Conservation (phyloP, 2,113 vertebrate genomes). For the Daubentonia madagascariensis region DNA sequence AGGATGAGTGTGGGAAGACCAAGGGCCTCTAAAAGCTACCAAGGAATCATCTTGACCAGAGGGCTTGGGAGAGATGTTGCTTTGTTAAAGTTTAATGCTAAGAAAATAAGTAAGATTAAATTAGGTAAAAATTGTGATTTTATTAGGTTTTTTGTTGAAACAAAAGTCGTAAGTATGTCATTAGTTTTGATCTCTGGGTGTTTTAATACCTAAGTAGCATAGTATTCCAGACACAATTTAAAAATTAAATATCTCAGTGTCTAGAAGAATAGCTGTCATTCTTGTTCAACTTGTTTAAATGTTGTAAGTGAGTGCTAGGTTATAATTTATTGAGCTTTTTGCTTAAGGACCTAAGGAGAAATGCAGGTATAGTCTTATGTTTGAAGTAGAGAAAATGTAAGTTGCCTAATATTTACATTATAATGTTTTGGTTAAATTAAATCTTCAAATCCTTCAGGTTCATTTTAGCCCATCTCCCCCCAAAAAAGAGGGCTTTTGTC, state of each 20-base stretch:
- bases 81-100: slow-evolving; percentile 37
- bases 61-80: background rate
- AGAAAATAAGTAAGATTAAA: slow-evolving; percentile 42
- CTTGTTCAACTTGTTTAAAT: slow-evolving; percentile 51
- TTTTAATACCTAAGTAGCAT: slow-evolving; percentile 39
- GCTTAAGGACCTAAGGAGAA: slow-evolving; percentile 8
- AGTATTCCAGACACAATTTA: slow-evolving; percentile 39
- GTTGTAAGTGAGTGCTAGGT: slow-evolving; percentile 9
- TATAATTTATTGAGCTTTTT: slow-evolving; percentile 38
- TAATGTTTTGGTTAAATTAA: slow-evolving; percentile 14
- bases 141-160: background rate
- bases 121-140: slow-evolving; percentile 43
- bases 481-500: background rate
- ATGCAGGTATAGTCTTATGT: background rate
- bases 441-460: slow-evolving; percentile 5
- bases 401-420: background rate
- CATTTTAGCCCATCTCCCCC: background rate
- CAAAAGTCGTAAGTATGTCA: background rate
- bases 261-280: slow-evolving; percentile 34
- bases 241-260: slow-evolving; percentile 32
- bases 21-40: background rate
- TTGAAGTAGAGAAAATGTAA: slow-evolving; percentile 35
- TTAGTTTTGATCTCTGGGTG: slow-evolving; percentile 51
- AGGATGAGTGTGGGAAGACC: background rate
- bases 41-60: background rate